phyloP scores from a whole-genome alignment of 2,797 vertebrate genomes.

The Mastacembelus armatus region DNA sequence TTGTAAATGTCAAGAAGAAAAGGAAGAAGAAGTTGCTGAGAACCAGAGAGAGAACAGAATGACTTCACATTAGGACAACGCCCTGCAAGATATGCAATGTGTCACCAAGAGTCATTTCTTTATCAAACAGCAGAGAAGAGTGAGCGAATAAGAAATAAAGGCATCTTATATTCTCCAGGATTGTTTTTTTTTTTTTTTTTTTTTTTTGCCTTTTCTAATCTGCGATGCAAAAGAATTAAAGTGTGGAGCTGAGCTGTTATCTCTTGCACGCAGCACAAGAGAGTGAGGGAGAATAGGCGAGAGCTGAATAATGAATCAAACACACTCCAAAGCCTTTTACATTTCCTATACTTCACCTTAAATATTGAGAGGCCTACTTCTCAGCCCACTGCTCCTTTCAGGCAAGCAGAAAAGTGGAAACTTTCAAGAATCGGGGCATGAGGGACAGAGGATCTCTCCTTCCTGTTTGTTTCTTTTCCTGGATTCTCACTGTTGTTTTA shows the following conservation, averaged over 20 bases:
- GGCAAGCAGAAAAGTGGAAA: slow-evolving; percentile 37
- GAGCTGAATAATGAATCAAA: slow-evolving; percentile 83
- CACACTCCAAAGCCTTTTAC: slow-evolving; percentile 61
- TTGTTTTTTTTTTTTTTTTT: slow-evolving; percentile 40
- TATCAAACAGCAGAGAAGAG: slow-evolving; percentile 30
- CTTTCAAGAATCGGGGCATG: slow-evolving; percentile 24
- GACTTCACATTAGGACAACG: slow-evolving; percentile 27
- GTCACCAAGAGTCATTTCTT: slow-evolving; percentile 5
- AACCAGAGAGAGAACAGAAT: slow-evolving; percentile 18
- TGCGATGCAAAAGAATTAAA: slow-evolving; percentile 80
- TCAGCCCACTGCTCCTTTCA: slow-evolving; percentile 41
- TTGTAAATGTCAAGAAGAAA: slow-evolving; percentile 48
- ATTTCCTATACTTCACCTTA: slow-evolving; percentile 74
- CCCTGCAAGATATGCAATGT: slow-evolving; percentile 6
- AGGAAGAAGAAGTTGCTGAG: background rate
- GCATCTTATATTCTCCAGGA: slow-evolving; percentile 58
- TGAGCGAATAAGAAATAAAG: slow-evolving; percentile 54
- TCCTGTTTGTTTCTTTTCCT: slow-evolving; percentile 25
- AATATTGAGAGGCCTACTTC: slow-evolving; percentile 73
- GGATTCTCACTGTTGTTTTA: slow-evolving; percentile 43
- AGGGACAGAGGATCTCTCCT: slow-evolving; percentile 27
- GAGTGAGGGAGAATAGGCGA: slow-evolving; percentile 62
- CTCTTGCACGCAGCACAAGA: slow-evolving; percentile 67
- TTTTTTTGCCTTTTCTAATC: slow-evolving; percentile 67
- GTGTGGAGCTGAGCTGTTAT: slow-evolving; percentile 74